Base-by-base conservation (phyloP, 1,140 invertebrate species). In the Drosophila varians region DNA sequence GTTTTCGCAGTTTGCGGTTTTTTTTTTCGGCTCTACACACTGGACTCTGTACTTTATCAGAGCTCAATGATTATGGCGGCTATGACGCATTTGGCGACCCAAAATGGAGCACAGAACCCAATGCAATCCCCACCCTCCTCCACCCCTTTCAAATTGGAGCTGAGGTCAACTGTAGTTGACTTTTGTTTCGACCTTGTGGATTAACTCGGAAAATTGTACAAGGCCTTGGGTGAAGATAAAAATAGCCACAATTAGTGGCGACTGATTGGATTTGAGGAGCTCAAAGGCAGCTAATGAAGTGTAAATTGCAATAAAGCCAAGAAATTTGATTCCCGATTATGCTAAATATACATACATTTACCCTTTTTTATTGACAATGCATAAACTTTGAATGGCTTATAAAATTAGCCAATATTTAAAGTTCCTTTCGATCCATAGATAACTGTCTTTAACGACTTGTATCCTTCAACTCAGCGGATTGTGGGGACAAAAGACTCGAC, bases 51-150 rank as follows among this genome's bases (percentile, higher is more conserved):
- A 52, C 49, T 75, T 73, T 61, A 76, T 82, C 77, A 58, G 14
- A 38, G 43, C 42, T 53, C 23, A 40, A 64, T 68, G 46, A 9
- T 42, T 25, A 28, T 18, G 46, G 7, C 3, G 43, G 69, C 74
- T 74, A 68, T 77, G 79, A 84, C 79, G 79, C 79, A 84, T 69
- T 86, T 74, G 49, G 42, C 75, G 76, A 84, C 79, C 65, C 74
- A 72, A 76, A 54, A 49, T 69, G 52, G 64, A 57, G 38, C 54
- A 51, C 16, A 36, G 25, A 66, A 66, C 42, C 51, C 25, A 47
- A 23, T 48, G 28, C 38, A 26, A 14, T 14, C 28, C 28, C 40
- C 3, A 42, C 1, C 16, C 16, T 4, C 36, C 36, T 4, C 34
- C 34, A n/a, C 12, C 36, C 18, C 51, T 36, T 31, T n/a, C 28